A percentile compares a stretch with the other conserved stretches of the same genome.
phyloP scores from a whole-genome alignment of 2,797 vertebrate species.

The Sebastes cheni region DNA sequence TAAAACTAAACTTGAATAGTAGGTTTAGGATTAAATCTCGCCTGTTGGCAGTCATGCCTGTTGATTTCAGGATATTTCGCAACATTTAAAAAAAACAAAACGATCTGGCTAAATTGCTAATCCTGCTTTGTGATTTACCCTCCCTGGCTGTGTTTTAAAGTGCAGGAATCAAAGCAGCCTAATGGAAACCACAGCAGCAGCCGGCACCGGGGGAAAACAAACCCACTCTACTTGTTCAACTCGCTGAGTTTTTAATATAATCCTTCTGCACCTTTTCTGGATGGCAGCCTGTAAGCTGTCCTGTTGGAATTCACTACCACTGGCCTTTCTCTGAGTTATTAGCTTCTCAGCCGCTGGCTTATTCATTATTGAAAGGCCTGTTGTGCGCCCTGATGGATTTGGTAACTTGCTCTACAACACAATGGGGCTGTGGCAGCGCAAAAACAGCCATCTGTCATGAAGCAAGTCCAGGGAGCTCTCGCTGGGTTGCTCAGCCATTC shows the following conservation, averaged over 20 bases:
- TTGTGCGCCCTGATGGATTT: conserved; percentile 61
- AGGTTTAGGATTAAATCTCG: conserved; percentile 1
- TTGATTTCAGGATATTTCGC: conserved; percentile 28
- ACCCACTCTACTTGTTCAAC: conserved; percentile 29
- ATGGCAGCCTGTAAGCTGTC: conserved; percentile 38
- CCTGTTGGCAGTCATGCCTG: neutral
- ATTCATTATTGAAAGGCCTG: conserved; percentile 67
- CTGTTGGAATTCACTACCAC: conserved; percentile 38
- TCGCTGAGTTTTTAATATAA: conserved; percentile 43
- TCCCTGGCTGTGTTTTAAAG: conserved; percentile 9
- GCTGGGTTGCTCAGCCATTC: conserved; percentile 7
- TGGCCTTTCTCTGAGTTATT: conserved; percentile 57
- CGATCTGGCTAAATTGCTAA: conserved; percentile 11
- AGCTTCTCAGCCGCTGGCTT: conserved; percentile 34
- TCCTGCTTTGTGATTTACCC: conserved; percentile 18
- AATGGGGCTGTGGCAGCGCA: conserved; percentile 11
- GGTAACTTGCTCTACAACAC: conserved; percentile 50
- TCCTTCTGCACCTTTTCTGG: conserved; percentile 32
- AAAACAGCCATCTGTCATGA: conserved; percentile 37
- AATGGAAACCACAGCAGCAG: conserved; percentile 19
- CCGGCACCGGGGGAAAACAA: conserved; percentile 25
- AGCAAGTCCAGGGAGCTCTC: conserved; percentile 11
- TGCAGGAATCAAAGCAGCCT: conserved; percentile 28
- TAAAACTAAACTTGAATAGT: conserved; percentile 2
- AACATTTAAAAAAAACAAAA: neutral